phyloP scores from a whole-genome alignment of 2,797 vertebrate genomes.

The Notamacropus eugenii region DNA sequence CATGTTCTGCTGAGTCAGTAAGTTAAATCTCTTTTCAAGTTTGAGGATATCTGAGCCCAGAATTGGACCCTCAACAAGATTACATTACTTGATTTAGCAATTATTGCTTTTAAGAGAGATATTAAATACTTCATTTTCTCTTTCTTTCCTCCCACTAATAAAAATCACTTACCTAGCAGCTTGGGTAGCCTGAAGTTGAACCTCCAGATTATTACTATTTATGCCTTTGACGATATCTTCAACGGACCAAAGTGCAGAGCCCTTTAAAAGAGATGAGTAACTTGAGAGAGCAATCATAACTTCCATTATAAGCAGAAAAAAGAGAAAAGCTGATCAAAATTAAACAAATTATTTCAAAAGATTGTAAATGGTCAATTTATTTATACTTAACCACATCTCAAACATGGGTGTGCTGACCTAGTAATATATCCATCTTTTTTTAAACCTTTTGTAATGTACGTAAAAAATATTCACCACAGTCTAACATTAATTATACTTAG shows the following conservation, averaged over 20 bases:
- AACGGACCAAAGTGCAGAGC: conserved; percentile 91
- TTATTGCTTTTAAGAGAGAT: background rate
- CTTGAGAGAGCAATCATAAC: background rate
- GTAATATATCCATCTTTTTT: too few species aligned
- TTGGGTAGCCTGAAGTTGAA: conserved; percentile 95
- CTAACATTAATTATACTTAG: background rate
- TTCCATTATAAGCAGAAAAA: background rate
- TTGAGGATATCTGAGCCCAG: background rate
- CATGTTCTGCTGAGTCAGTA: background rate
- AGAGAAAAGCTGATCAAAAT: background rate
- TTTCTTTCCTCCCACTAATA: background rate
- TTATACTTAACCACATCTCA: background rate
- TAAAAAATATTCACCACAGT: background rate
- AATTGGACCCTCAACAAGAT: background rate
- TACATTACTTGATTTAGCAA: background rate
- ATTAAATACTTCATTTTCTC: background rate
- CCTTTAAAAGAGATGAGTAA: conserved; percentile 75
- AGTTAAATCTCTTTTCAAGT: background rate
- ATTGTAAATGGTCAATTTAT: background rate
- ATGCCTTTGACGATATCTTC: conserved; percentile 94
- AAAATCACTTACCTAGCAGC: conserved; percentile 91
- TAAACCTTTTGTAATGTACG: background rate
- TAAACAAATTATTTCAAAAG: background rate
- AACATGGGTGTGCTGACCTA: background rate
- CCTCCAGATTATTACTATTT: conserved; percentile 87